A percentile compares a stretch with the other conserved stretches of the same genome.
Conservation (phyloP, 1,140 invertebrate species). For the Lasioglossum albipes region DNA sequence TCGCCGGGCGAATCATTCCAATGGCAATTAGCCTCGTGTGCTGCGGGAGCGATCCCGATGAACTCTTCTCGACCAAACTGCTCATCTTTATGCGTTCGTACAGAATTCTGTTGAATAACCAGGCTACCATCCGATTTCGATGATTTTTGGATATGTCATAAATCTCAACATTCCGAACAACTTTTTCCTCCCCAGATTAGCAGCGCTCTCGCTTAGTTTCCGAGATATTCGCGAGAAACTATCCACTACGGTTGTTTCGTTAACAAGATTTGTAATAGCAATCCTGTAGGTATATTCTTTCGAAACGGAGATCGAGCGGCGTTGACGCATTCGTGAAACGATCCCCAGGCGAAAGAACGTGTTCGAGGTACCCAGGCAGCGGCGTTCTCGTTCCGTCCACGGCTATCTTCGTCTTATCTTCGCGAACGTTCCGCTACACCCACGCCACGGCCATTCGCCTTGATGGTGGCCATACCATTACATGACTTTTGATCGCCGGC, state of each 20-base stretch:
- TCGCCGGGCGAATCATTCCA: slow-evolving; percentile 1
- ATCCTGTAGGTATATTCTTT: slow-evolving; percentile 7
- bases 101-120: too few species aligned
- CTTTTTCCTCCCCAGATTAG: too few species aligned
- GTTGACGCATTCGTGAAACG: slow-evolving; percentile 26
- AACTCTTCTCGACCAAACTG: slow-evolving; percentile 13
- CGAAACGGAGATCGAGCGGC: neutral
- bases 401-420: slow-evolving; percentile 35
- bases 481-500: slow-evolving; percentile 75
- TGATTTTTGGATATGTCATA: too few species aligned
- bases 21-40: slow-evolving; percentile 34
- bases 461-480: slow-evolving; percentile 75
- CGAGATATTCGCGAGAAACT: too few species aligned
- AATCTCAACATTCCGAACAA: too few species aligned
- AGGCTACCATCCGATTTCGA: too few species aligned
- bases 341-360: slow-evolving; percentile 5
- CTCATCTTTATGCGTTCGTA: too few species aligned
- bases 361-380: neutral
- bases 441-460: slow-evolving; percentile 70
- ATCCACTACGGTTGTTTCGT: neutral
- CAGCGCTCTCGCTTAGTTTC: too few species aligned
- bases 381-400: slow-evolving; percentile 31
- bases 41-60: slow-evolving; percentile 8
- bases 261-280: neutral
- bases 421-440: slow-evolving; percentile 62